Conservation (phyloP, 2,797 vertebrate species). For the Distichodus sexfasciatus region DNA sequence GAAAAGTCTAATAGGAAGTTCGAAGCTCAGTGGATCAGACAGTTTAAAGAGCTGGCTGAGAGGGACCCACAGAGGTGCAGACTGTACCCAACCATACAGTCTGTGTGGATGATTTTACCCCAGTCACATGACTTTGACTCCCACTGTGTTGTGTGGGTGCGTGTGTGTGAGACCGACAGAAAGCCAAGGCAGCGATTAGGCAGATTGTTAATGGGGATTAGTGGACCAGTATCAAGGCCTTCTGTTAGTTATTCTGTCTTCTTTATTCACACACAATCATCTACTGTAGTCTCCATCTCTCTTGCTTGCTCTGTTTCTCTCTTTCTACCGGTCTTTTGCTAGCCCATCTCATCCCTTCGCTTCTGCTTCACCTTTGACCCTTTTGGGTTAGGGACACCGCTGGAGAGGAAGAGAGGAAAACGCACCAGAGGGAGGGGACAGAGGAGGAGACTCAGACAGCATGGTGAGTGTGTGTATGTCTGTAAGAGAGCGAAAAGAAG, state of each 20-base stretch:
- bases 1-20: too few species aligned
- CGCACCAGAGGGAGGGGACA: conserved; percentile 31
- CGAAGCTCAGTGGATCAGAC: too few species aligned
- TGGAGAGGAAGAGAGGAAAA: conserved; percentile 40
- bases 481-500: not conserved
- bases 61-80: not conserved
- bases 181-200: conserved; percentile 23
- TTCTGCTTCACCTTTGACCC: conserved; percentile 43
- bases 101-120: conserved; percentile 33
- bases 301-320: not conserved
- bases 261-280: not conserved
- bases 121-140: conserved; percentile 40
- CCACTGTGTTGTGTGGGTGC: not conserved
- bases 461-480: conserved; percentile 61
- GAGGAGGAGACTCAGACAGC: conserved; percentile 37
- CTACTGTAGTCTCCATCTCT: conserved; percentile 33
- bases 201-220: conserved; percentile 39
- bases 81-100: not conserved
- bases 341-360: conserved; percentile 10
- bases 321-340: too few species aligned
- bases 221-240: conserved; percentile 17
- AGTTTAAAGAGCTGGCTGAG: too few species aligned
- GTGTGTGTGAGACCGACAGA: not conserved
- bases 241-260: conserved; percentile 19
- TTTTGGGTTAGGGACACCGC: conserved; percentile 10